phyloP scores from a whole-genome alignment of 2,888 invertebrate genomes.

The Operophtera brumata region DNA sequence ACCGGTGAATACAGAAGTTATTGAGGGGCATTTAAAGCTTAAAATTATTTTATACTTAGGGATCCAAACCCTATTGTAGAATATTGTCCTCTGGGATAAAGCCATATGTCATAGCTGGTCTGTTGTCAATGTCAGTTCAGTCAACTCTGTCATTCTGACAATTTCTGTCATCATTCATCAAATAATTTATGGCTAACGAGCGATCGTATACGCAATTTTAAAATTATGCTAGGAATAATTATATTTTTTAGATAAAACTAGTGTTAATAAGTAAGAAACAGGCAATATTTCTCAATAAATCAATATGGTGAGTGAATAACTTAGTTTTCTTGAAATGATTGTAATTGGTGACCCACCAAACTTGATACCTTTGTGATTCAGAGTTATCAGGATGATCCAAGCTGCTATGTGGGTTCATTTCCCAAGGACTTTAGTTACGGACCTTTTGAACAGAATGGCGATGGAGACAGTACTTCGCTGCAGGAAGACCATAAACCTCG shows the following conservation, averaged over 20 bases:
- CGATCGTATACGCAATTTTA: background rate
- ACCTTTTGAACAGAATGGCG: slow-evolving; percentile 90
- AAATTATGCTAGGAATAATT: slow-evolving; percentile 6
- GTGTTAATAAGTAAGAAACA: background rate
- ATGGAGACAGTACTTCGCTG: slow-evolving; percentile 80
- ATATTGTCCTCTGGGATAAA: too few species aligned
- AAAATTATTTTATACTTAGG: too few species aligned
- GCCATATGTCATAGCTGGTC: too few species aligned
- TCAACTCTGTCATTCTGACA: too few species aligned
- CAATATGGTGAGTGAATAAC: slow-evolving; percentile 27
- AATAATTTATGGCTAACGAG: too few species aligned
- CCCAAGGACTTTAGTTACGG: slow-evolving; percentile 97
- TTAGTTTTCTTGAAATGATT: background rate
- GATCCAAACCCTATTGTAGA: too few species aligned
- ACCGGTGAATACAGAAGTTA: too few species aligned
- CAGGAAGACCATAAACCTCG: slow-evolving; percentile 93
- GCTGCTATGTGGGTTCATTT: slow-evolving; percentile 83
- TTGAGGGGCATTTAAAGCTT: too few species aligned
- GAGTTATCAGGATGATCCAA: slow-evolving; percentile 74
- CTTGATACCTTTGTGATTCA: slow-evolving; percentile 39
- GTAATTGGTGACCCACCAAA: slow-evolving; percentile 2
- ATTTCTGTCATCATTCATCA: too few species aligned
- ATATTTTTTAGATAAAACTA: background rate
- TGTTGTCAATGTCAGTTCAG: too few species aligned
- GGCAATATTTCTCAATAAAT: background rate